A percentile compares a stretch with the other conserved stretches of the same genome.
Evolutionary conservation across 2,888 invertebrate genomes (phyloP).

Genomic region (Xylota segnis): DNA sequence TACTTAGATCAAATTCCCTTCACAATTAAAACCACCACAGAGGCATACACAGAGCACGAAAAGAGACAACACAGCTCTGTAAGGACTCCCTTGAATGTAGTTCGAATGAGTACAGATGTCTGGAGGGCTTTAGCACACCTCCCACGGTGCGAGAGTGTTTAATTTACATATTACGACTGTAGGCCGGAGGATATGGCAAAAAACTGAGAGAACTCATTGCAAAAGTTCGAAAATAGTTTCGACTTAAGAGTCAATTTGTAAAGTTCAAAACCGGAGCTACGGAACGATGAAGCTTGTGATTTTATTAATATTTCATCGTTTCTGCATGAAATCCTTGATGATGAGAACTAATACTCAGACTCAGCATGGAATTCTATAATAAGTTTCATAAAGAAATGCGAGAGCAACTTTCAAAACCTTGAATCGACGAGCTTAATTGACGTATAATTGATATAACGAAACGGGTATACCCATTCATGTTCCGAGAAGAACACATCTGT

Average conservation of each 20-base stretch:
- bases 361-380: background rate
- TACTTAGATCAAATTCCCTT: no score
- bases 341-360: background rate
- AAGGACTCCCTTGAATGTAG: no score
- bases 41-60: no score
- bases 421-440: conserved; percentile 26
- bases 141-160: background rate
- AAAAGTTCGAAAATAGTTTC: conserved; percentile 62
- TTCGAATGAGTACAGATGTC: no score
- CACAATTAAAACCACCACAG: no score
- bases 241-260: conserved; percentile 36
- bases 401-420: conserved; percentile 14
- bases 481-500: no score
- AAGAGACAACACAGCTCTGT: no score
- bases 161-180: background rate
- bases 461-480: background rate
- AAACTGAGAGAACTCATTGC: conserved; percentile 32
- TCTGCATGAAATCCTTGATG: conserved; percentile 24
- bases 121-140: conserved; percentile 7
- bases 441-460: conserved; percentile 4
- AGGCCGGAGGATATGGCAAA: background rate
- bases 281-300: conserved; percentile 9
- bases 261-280: conserved; percentile 3
- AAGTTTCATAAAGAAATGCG: background rate
- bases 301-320: conserved; percentile 59